Conservation (phyloP, 1,140 invertebrate genomes). For the Aphaenogaster ashmeadi region DNA sequence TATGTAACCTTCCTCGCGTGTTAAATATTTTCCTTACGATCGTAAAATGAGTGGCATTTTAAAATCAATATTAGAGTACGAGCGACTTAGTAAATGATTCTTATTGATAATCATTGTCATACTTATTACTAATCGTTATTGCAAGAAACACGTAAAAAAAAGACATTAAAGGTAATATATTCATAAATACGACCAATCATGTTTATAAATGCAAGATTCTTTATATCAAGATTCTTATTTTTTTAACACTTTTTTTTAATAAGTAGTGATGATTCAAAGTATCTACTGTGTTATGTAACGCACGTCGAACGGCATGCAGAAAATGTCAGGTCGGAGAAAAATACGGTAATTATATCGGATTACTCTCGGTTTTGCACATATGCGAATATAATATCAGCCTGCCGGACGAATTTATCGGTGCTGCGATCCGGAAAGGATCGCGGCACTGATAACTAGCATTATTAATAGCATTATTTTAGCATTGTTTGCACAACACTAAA, state of each 20-base stretch:
- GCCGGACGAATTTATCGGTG: neutral
- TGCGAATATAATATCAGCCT: slow-evolving; percentile 30
- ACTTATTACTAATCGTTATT: neutral
- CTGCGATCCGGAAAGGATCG: neutral
- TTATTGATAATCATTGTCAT: neutral
- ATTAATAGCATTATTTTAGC: too few species aligned
- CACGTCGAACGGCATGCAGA: neutral
- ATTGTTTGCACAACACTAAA: slow-evolving; percentile 29
- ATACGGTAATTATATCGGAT: slow-evolving; percentile 42
- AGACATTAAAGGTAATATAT: neutral
- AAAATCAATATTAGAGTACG: neutral
- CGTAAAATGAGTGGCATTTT: neutral
- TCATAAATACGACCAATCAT: neutral
- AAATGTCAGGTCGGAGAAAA: neutral
- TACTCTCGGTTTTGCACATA: slow-evolving; percentile 15
- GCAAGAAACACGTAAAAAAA: neutral
- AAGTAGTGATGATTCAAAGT: slow-evolving; percentile 7
- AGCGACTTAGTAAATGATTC: neutral
- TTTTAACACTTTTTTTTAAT: slow-evolving; percentile 10
- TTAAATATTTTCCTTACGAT: neutral
- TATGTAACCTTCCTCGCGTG: neutral
- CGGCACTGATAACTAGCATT: too few species aligned
- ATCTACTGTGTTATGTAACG: neutral
- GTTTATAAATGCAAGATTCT: neutral
- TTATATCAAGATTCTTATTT: neutral